These are phyloP conservation scores for Hymenochirus boettgeri DNA, from an alignment of 2,113 vertebrate genomes.

Conservation along the genomic window DNA sequence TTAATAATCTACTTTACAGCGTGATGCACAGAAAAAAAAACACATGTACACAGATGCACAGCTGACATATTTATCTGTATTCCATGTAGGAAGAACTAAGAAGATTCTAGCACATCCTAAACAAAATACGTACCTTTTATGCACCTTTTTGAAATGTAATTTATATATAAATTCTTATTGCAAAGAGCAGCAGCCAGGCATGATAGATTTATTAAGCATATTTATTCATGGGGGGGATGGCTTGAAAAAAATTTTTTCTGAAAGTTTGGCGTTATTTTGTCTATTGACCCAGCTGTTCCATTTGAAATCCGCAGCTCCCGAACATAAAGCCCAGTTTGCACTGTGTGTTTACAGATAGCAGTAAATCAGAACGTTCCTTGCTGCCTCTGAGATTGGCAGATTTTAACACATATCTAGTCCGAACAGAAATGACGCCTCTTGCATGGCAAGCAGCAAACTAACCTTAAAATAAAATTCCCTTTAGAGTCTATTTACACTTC, in stretches of 20 bases:
- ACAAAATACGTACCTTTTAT: neutral
- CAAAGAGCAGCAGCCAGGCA: neutral
- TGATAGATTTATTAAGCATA: neutral
- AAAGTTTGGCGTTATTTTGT: slow-evolving; percentile 14
- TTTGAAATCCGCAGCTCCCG: neutral
- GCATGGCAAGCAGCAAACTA: neutral
- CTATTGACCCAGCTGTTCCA: slow-evolving; percentile 19
- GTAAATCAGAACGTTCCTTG: neutral
- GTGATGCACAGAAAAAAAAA: no score
- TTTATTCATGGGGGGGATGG: slow-evolving; percentile 6
- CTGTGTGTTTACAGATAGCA: slow-evolving; percentile 14
- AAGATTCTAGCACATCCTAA: neutral
- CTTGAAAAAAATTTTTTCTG: slow-evolving; percentile 14
- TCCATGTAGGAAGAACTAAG: no score
- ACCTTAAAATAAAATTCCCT: neutral
- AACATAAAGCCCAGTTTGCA: neutral
- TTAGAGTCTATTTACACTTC: neutral
- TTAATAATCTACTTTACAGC: no score
- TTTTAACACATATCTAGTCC: neutral
- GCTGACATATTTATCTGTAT: no score
- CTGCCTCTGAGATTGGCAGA: neutral
- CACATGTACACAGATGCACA: no score
- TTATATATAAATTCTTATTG: neutral
- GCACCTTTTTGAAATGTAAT: neutral
- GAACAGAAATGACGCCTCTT: neutral